Conservation (phyloP, 2,797 vertebrate species). For the Glyptemys insculpta region DNA sequence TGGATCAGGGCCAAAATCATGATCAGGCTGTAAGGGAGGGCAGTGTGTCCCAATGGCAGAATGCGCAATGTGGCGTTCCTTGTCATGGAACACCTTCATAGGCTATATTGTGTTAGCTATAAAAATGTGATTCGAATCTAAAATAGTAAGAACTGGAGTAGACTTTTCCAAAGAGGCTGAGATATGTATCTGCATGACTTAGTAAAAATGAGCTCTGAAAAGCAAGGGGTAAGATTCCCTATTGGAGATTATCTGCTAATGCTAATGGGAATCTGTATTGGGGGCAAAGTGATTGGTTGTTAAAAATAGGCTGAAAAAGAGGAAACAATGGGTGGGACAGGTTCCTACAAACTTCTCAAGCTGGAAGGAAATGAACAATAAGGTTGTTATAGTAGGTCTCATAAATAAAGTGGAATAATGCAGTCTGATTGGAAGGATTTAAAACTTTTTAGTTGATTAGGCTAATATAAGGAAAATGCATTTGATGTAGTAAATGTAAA, state of each 20-base stretch:
- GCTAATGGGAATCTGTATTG: not conserved
- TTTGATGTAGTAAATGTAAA: not conserved
- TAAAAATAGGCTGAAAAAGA: not conserved
- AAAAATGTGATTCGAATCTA: not conserved
- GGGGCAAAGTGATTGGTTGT: not conserved
- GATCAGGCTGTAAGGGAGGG: not conserved
- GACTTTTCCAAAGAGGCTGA: not conserved
- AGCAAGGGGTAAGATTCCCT: not conserved
- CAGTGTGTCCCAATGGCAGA: not conserved
- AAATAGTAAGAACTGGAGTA: not conserved
- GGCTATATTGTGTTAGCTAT: not conserved
- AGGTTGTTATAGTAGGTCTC: not conserved
- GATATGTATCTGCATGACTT: not conserved
- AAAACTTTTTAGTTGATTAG: not conserved
- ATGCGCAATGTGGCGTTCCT: not conserved
- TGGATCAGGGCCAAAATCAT: not conserved
- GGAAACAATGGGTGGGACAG: not conserved
- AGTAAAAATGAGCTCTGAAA: not conserved
- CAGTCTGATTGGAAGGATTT: not conserved
- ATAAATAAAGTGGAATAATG: not conserved
- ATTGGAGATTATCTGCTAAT: not conserved
- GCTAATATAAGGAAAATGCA: not conserved
- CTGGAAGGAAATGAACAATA: not conserved
- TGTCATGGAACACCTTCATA: not conserved
- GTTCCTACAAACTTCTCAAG: not conserved